Evolutionary conservation across 2,888 invertebrate species (phyloP), one percentile per base, ranked within the genome.

Genomic region (Caenorhabditis parvicauda): DNA sequence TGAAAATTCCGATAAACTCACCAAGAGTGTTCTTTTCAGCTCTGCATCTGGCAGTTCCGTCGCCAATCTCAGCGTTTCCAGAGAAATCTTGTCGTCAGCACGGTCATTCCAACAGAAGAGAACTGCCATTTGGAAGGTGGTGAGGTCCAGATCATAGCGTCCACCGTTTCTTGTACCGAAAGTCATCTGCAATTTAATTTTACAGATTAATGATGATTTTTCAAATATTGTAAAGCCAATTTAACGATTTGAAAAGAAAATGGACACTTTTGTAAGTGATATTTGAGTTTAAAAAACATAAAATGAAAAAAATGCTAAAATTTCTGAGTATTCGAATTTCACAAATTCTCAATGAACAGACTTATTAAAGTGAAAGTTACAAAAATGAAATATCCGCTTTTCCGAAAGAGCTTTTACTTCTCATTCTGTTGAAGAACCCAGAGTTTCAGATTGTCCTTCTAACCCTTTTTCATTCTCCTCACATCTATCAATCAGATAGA

Each of bases 101-200:
- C 95, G 87, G 82, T 95, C 93, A 86, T 98, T 98, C 95, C 95
- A 99, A 17, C 94, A 92, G 85, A 95, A 96, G 41, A 98, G 85
- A 17, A 98, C 95, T 37, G 95, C 94, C 95, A 98, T 95, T 88
- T 99, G 98, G 84, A 96, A 96, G 25, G 98, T 96, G 14, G 96
- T 98, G 5, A 99, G 95, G 82, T 98, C 98, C 75, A 98, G 86
- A 84, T 98, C 98, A 84, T 91, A 98, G 74, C 90, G 88, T 24
- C 66, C 63, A 1, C 94, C 96, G 52, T 90, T 88, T 71, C 89
- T 87, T 82, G 93, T 95, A 0, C 88, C 87, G 85, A 96, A 96
- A 24, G 92, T 92, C 74, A 98, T 92, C 87, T 87, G 74, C 41
- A 82, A 60, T 53, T 12, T 37, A 32, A 42, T 14, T 27, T 38